phyloP scores from a whole-genome alignment of 2,888 invertebrate species.

The Diplolepis rosae region DNA sequence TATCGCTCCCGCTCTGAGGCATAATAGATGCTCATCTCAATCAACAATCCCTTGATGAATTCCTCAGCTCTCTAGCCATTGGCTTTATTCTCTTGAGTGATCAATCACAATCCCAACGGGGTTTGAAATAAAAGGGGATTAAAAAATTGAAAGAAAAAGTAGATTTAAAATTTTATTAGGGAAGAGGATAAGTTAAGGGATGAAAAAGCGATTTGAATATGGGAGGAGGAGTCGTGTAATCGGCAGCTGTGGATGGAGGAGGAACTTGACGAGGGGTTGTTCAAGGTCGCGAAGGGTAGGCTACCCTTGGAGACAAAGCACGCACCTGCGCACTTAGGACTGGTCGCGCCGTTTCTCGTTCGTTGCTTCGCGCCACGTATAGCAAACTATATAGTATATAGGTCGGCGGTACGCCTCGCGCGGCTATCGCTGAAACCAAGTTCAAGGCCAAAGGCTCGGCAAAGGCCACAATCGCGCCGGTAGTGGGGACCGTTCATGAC shows the following conservation, averaged over 20 bases:
- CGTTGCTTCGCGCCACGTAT: conserved; percentile 50
- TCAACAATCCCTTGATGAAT: too few relatives aligned
- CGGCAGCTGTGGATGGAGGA: too few relatives aligned
- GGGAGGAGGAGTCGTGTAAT: conserved; percentile 4
- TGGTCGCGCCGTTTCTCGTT: conserved; percentile 42
- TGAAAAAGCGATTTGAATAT: background rate
- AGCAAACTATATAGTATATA: conserved; percentile 59
- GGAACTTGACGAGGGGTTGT: conserved; percentile 56
- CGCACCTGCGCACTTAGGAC: conserved; percentile 57
- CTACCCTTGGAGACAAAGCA: conserved; percentile 56
- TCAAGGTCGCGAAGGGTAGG: conserved; percentile 62
- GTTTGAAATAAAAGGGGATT: too few relatives aligned
- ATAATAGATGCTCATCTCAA: background rate
- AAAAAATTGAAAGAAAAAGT: too few relatives aligned
- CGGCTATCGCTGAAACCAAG: conserved; percentile 74
- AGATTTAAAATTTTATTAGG: background rate
- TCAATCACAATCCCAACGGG: too few relatives aligned
- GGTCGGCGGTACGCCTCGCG: conserved; percentile 72
- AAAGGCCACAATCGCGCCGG: conserved; percentile 70
- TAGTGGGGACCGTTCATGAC: conserved; percentile 60
- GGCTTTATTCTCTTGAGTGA: too few relatives aligned
- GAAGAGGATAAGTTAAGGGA: background rate
- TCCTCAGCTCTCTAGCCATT: too few relatives aligned
- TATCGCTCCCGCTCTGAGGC: background rate
- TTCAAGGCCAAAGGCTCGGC: conserved; percentile 74